phyloP scores from a whole-genome alignment of 2,113 vertebrate species.

The Nycticryphes semicollaris region DNA sequence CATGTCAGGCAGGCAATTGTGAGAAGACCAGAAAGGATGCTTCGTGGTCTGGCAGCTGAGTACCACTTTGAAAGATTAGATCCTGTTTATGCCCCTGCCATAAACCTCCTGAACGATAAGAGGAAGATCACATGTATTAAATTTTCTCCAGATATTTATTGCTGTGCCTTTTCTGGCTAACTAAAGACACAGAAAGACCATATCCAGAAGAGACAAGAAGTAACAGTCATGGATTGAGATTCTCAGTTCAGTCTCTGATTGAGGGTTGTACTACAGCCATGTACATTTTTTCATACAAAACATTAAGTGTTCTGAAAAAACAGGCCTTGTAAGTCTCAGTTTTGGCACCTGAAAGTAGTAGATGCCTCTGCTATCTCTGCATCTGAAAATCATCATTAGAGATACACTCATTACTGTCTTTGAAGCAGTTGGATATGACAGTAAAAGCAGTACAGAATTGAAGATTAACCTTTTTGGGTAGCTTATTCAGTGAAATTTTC shows the following conservation, averaged over 20 bases:
- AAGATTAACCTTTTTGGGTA: slow-evolving; percentile 36
- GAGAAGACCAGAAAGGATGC: not conserved
- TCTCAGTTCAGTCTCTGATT: not conserved
- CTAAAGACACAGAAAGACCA: not conserved
- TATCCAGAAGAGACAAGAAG: not conserved
- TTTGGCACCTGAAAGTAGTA: slow-evolving; percentile 24
- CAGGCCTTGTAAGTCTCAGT: not conserved
- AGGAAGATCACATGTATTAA: not conserved
- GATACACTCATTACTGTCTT: not conserved
- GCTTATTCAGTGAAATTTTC: slow-evolving; percentile 5
- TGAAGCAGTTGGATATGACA: slow-evolving; percentile 1
- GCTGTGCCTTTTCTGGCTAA: not conserved
- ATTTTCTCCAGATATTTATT: not conserved
- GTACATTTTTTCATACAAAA: not conserved
- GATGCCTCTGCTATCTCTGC: not conserved
- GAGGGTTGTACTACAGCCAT: not conserved
- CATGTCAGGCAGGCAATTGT: not conserved
- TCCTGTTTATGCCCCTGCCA: not conserved
- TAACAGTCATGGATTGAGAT: not conserved
- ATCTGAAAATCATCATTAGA: slow-evolving; percentile 19
- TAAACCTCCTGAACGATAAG: not conserved
- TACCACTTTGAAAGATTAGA: not conserved
- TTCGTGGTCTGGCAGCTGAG: not conserved
- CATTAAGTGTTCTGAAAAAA: not conserved
- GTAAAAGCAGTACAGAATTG: not conserved